Percentiles rank a stretch among this genome's conserved stretches.
These are phyloP conservation scores for Mastigias papua DNA, from an alignment of 30 jellyfish, hydroid and myxozoan genomes.

Conservation along the genomic window DNA sequence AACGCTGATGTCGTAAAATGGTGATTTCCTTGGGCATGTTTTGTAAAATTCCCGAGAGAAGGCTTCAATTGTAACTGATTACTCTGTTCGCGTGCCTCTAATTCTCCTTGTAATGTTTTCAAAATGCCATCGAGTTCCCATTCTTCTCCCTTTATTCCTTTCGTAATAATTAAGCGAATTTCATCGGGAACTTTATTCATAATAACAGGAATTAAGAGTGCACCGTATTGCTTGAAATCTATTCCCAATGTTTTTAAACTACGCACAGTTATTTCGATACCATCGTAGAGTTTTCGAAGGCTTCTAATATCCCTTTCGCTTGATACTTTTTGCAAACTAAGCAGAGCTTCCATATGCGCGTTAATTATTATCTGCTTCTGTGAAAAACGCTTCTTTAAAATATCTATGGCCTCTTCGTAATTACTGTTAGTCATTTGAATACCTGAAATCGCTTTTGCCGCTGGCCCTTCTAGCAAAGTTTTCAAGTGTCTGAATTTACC, in stretches of 20 bases:
- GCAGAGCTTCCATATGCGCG: constrained; percentile 44
- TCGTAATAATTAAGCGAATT: constrained; percentile 12
- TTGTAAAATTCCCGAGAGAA: not conserved
- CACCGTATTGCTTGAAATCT: constrained; percentile 35
- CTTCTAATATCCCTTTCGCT: constrained; percentile 8
- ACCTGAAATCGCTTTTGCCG: constrained; percentile 48
- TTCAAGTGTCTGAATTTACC: constrained; percentile 29
- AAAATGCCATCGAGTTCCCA: constrained; percentile 40
- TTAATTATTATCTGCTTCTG: constrained; percentile 38
- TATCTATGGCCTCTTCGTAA: constrained; percentile 20
- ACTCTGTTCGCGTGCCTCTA: constrained; percentile 52
- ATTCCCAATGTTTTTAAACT: constrained; percentile 28
- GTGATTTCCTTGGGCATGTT: constrained; percentile 4
- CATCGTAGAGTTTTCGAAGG: constrained; percentile 21
- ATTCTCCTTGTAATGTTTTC: constrained; percentile 30
- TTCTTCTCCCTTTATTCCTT: constrained; percentile 17
- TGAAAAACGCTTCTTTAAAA: constrained; percentile 25
- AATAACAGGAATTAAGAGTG: constrained; percentile 41
- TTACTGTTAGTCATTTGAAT: constrained; percentile 24
- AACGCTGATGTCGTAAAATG: constrained; percentile 39
- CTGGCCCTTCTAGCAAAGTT: constrained; percentile 33
- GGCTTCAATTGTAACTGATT: constrained; percentile 1
- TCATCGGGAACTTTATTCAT: constrained; percentile 41
- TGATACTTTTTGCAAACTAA: not conserved
- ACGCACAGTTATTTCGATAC: constrained; percentile 20